phyloP scores from a whole-genome alignment of 2,797 vertebrate species.

The Macroramphosus scolopax region DNA sequence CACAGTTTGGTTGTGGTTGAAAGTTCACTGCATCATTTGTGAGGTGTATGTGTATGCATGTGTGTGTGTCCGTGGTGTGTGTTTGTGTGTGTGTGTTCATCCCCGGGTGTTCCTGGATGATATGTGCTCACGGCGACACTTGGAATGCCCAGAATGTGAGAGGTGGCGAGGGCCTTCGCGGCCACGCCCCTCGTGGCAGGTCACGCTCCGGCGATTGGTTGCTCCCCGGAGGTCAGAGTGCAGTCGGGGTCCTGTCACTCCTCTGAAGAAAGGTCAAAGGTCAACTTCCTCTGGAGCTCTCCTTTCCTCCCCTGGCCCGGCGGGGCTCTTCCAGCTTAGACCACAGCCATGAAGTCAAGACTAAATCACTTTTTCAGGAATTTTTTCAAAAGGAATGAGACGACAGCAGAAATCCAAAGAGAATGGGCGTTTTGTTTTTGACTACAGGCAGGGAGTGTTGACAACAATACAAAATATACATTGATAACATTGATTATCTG shows the following conservation, averaged over 20 bases:
- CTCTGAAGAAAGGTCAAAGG: slow-evolving; percentile 71
- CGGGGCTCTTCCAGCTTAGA: slow-evolving; percentile 48
- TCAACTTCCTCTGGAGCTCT: slow-evolving; percentile 72
- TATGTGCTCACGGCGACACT: slow-evolving; percentile 52
- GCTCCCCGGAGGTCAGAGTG: slow-evolving; percentile 69
- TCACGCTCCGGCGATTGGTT: slow-evolving; percentile 71
- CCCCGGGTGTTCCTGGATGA: slow-evolving; percentile 39
- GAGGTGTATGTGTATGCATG: background rate
- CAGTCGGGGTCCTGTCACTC: slow-evolving; percentile 74
- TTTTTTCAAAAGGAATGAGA: slow-evolving; percentile 4
- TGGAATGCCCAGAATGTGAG: slow-evolving; percentile 70
- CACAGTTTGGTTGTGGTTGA: too few relatives aligned
- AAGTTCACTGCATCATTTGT: background rate
- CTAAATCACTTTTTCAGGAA: slow-evolving; percentile 7
- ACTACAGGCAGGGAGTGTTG: too few relatives aligned
- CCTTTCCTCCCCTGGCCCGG: slow-evolving; percentile 61
- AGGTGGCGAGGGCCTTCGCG: slow-evolving; percentile 19
- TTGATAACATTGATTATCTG: too few relatives aligned
- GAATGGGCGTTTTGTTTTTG: too few relatives aligned
- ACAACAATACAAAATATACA: too few relatives aligned
- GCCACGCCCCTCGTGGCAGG: slow-evolving; percentile 58
- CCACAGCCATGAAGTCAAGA: slow-evolving; percentile 20
- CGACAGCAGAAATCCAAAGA: too few relatives aligned
- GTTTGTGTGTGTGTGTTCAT: slow-evolving; percentile 17
- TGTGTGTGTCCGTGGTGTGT: too few relatives aligned